Conservation (phyloP, 2,113 vertebrate genomes). For the Origma solitaria region DNA sequence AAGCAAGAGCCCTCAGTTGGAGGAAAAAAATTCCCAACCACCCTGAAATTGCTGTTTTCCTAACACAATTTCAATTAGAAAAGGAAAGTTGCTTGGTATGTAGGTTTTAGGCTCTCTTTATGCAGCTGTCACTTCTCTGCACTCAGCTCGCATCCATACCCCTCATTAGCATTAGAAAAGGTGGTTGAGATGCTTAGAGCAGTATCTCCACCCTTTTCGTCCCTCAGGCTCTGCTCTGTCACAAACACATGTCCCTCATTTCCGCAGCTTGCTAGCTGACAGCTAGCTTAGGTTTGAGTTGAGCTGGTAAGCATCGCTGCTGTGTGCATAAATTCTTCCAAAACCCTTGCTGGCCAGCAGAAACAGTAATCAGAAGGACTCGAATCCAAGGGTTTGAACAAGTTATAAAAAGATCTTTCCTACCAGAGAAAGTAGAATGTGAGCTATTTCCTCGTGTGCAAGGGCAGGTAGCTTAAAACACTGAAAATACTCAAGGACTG, state of each 20-base stretch:
- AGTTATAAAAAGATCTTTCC: not conserved
- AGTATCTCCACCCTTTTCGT: not conserved
- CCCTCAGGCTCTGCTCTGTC: not conserved
- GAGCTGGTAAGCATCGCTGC: not conserved
- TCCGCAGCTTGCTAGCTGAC: not conserved
- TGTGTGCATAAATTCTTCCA: not conserved
- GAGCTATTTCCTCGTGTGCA: not conserved
- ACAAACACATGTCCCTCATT: not conserved
- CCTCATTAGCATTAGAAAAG: not conserved
- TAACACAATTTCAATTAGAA: not conserved
- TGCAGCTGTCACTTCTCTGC: not conserved
- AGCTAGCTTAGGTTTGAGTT: not conserved
- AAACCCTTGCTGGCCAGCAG: not conserved
- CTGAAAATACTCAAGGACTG: not conserved
- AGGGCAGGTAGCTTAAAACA: not conserved
- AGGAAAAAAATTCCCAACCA: not conserved
- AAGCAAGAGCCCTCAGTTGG: rapidly evolving
- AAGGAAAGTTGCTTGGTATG: not conserved
- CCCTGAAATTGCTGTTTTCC: not conserved
- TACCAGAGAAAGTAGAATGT: not conserved
- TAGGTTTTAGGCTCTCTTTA: not conserved
- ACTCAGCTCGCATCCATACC: not conserved
- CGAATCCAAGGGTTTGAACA: not conserved
- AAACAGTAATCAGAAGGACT: not conserved
- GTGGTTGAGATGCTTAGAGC: not conserved